A percentile compares a stretch with the other conserved stretches of the same genome.
Conservation (phyloP, 2,113 vertebrate genomes). For the Callionymus lyra region DNA sequence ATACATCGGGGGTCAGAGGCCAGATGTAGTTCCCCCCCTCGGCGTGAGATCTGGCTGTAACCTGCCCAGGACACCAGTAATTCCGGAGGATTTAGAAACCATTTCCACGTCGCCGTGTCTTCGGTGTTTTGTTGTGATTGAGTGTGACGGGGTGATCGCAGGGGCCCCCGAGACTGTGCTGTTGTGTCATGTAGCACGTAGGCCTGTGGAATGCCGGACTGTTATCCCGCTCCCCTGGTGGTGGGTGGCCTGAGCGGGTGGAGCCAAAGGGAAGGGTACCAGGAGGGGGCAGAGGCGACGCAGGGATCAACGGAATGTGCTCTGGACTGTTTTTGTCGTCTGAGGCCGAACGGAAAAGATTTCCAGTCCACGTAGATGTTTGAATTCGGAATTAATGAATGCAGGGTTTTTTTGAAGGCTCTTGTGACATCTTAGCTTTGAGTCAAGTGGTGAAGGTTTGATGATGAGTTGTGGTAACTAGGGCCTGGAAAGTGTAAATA, state of each 20-base stretch:
- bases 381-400: too few species aligned
- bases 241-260: constrained; percentile 39
- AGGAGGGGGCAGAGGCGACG: constrained; percentile 24
- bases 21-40: too few species aligned
- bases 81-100: constrained; percentile 11
- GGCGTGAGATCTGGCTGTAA: too few species aligned
- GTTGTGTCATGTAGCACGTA: constrained; percentile 50
- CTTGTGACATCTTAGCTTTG: background rate
- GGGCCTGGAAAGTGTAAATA: too few species aligned
- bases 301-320: constrained; percentile 20
- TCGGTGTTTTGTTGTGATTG: constrained; percentile 25
- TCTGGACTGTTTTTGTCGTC: constrained; percentile 13
- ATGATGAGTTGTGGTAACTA: too few species aligned
- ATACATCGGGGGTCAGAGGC: constrained; percentile 16
- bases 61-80: background rate
- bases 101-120: constrained; percentile 7
- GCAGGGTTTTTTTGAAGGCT: too few species aligned
- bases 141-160: constrained; percentile 31
- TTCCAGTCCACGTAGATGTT: too few species aligned
- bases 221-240: constrained; percentile 23
- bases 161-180: constrained; percentile 5
- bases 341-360: constrained; percentile 1
- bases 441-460: too few species aligned
- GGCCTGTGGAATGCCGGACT: constrained; percentile 49
- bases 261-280: constrained; percentile 25